Percentiles rank a stretch among this genome's conserved stretches.
Conservation (phyloP, 1,140 invertebrate species). For the Achroia grisella region DNA sequence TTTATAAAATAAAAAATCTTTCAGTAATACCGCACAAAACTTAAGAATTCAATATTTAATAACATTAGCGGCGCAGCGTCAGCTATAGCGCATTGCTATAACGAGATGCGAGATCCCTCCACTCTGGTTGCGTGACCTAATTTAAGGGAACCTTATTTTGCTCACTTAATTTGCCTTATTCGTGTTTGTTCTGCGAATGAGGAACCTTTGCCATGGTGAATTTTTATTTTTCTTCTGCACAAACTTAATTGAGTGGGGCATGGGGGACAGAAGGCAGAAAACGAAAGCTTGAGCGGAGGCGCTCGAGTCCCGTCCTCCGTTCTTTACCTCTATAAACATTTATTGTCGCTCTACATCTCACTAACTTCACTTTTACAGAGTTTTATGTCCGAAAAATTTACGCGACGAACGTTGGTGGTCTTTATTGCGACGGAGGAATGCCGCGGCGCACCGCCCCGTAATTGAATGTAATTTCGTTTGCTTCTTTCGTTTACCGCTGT, state of each 20-base stretch:
- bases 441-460: constrained; percentile 43
- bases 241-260: constrained; percentile 54
- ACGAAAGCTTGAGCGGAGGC: neutral
- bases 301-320: neutral
- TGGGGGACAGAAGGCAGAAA: constrained; percentile 22
- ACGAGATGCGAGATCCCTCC: constrained; percentile 36
- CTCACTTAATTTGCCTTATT: constrained; percentile 67
- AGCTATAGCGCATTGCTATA: constrained; percentile 28
- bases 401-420: constrained; percentile 52
- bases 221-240: constrained; percentile 53
- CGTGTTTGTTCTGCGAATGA: constrained; percentile 60
- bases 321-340: constrained; percentile 57
- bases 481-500: constrained; percentile 65
- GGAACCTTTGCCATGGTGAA: constrained; percentile 28
- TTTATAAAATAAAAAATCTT: too few relatives aligned
- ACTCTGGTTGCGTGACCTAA: constrained; percentile 52
- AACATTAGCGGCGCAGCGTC: constrained; percentile 26
- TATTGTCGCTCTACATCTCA: constrained; percentile 65
- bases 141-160: constrained; percentile 56
- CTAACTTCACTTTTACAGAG: constrained; percentile 68
- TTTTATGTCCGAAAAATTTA: constrained; percentile 73
- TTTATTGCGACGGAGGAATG: constrained; percentile 65
- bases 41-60: constrained; percentile 60
- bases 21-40: constrained; percentile 17
- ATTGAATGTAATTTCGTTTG: constrained; percentile 72